Conservation (phyloP, 2,797 vertebrate genomes). For the Danio tinwini region DNA sequence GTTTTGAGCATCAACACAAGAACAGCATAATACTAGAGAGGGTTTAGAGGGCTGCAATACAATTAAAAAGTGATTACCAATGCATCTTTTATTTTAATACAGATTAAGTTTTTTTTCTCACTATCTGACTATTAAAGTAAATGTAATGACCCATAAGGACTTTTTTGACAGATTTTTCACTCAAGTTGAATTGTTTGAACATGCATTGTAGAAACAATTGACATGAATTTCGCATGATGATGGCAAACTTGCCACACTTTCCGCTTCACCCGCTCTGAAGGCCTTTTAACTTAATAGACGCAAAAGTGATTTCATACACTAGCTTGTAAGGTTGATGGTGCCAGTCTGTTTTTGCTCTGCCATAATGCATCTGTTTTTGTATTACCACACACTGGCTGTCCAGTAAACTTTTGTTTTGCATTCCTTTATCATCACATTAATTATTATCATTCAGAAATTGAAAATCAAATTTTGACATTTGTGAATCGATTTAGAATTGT, state of each 20-base stretch:
- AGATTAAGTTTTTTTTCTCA: not conserved
- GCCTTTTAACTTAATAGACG: constrained; percentile 16
- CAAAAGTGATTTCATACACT: constrained; percentile 24
- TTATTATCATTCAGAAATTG: not conserved
- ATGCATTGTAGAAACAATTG: too few species aligned
- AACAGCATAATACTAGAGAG: too few species aligned
- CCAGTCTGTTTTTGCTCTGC: not conserved
- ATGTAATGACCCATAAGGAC: not conserved
- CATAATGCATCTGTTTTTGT: constrained; percentile 2
- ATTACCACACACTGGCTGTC: not conserved
- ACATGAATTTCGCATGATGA: too few species aligned
- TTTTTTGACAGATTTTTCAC: not conserved
- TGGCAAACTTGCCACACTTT: too few species aligned
- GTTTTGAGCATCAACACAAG: too few species aligned
- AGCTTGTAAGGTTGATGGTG: constrained; percentile 29
- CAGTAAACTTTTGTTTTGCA: not conserved
- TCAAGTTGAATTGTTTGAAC: too few species aligned
- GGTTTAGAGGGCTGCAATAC: not conserved
- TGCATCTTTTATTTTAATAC: not conserved
- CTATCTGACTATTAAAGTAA: not conserved
- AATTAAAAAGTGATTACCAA: not conserved
- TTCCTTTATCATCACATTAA: not conserved
- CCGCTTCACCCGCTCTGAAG: too few species aligned
- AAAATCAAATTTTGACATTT: too few species aligned
- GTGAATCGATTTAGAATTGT: too few species aligned